These are phyloP conservation scores for Pelusios castaneus DNA, from an alignment of 2,113 vertebrate species.

Conservation along the genomic window DNA sequence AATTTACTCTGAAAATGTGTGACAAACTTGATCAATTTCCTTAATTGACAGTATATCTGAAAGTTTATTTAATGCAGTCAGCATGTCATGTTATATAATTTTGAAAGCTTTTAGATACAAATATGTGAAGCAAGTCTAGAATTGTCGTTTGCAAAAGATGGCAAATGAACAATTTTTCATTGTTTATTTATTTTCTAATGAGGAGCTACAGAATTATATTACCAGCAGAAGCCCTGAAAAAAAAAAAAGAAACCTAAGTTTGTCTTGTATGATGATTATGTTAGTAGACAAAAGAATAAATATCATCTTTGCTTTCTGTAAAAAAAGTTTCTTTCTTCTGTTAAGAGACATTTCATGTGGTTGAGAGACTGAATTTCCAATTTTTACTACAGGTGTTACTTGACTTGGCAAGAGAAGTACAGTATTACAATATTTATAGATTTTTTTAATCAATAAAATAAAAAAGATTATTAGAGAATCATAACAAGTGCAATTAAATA, in stretches of 20 bases:
- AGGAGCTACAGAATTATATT: background rate
- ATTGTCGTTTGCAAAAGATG: constrained; percentile 54
- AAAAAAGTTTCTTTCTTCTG: constrained; percentile 25
- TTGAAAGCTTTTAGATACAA: constrained; percentile 37
- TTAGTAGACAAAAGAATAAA: background rate
- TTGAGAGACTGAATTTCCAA: constrained; percentile 24
- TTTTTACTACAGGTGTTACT: constrained; percentile 39
- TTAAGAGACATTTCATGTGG: constrained; percentile 37
- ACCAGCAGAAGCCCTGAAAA: constrained; percentile 27
- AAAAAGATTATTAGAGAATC: constrained; percentile 51
- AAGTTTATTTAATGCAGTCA: constrained; percentile 39
- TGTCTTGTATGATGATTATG: background rate
- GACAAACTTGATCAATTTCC: constrained; percentile 38
- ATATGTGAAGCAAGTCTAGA: constrained; percentile 40
- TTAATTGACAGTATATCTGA: constrained; percentile 18
- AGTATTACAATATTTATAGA: constrained; percentile 10
- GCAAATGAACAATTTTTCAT: constrained; percentile 9
- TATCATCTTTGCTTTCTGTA: constrained; percentile 11
- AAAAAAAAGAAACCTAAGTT: background rate
- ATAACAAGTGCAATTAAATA: background rate
- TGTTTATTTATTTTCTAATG: constrained; percentile 54
- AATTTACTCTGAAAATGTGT: constrained; percentile 24
- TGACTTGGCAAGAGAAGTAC: constrained; percentile 38
- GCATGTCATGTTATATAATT: background rate
- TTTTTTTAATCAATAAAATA: constrained; percentile 39